Conservation (phyloP, 2,888 invertebrate species). For the Cacoxenus indagator region DNA sequence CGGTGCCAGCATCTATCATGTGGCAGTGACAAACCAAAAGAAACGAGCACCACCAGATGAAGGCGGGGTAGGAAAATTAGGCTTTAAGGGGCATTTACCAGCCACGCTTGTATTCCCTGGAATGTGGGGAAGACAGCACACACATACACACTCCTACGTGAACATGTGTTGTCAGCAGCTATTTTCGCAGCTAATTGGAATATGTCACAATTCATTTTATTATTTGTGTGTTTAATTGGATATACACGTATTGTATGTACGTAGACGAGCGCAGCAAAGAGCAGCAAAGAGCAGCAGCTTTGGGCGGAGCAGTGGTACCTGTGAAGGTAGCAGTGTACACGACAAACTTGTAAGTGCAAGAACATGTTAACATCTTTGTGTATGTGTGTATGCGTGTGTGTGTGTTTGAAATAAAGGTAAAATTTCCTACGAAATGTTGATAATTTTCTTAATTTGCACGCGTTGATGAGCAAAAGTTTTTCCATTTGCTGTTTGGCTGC, state of each 20-base stretch:
- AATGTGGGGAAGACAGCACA: neutral
- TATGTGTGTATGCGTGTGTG: neutral
- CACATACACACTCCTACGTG: neutral
- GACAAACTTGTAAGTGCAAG: neutral
- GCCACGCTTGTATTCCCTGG: neutral
- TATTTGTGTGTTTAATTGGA: constrained; percentile 62
- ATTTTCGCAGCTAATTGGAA: constrained; percentile 59
- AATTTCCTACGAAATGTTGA: constrained; percentile 39
- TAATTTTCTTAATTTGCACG: constrained; percentile 59
- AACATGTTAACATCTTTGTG: too few species aligned
- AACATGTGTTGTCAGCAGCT: constrained; percentile 60
- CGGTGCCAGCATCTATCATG: constrained; percentile 58
- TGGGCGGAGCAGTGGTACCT: constrained; percentile 46
- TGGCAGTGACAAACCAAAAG: neutral
- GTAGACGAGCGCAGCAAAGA: neutral
- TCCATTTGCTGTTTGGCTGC: constrained; percentile 35
- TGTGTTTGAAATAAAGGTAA: neutral
- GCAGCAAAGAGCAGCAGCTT: constrained; percentile 37
- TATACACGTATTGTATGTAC: too few species aligned
- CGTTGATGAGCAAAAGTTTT: constrained; percentile 59
- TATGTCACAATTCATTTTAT: constrained; percentile 61
- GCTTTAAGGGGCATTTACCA: neutral
- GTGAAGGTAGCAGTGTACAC: constrained; percentile 23
- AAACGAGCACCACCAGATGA: neutral
- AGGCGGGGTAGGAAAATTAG: neutral